Conservation (phyloP, 2,888 invertebrate genomes). For the Polyommatus iphigenia region DNA sequence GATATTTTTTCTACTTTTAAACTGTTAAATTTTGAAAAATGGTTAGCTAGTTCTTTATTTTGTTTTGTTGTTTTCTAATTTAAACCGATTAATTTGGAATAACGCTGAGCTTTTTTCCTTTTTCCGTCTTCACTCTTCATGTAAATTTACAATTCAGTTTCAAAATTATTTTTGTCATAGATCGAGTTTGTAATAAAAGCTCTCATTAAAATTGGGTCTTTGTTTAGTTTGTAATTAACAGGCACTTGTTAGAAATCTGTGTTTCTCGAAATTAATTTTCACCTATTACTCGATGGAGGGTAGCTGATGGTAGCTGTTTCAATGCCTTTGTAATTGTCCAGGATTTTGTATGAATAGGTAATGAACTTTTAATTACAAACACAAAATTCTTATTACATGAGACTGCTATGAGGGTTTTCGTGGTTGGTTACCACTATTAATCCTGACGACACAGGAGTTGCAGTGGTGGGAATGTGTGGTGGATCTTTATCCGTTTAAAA, state of each 20-base stretch:
- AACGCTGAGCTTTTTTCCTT: too few species aligned
- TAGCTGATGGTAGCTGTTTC: neutral
- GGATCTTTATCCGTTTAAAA: too few species aligned
- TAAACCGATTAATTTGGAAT: too few species aligned
- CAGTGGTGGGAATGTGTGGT: too few species aligned
- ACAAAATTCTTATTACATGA: neutral
- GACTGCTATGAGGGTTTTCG: neutral
- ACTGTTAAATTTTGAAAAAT: too few species aligned
- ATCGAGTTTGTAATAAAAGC: neutral
- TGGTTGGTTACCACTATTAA: too few species aligned
- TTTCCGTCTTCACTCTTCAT: too few species aligned
- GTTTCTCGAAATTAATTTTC: neutral
- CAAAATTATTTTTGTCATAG: neutral
- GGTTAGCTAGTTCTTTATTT: too few species aligned
- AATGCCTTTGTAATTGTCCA: neutral
- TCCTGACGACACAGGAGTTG: too few species aligned
- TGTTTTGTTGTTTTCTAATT: too few species aligned
- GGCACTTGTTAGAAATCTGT: neutral
- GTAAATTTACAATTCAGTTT: neutral
- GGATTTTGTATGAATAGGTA: neutral
- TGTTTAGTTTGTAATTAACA: conserved; percentile 16
- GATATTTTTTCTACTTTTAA: too few species aligned
- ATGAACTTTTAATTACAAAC: neutral
- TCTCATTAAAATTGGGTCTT: neutral
- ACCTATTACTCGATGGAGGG: neutral